Evolutionary conservation across 2,888 invertebrate genomes (phyloP).

Genomic region (Frankliniella fusca): DNA sequence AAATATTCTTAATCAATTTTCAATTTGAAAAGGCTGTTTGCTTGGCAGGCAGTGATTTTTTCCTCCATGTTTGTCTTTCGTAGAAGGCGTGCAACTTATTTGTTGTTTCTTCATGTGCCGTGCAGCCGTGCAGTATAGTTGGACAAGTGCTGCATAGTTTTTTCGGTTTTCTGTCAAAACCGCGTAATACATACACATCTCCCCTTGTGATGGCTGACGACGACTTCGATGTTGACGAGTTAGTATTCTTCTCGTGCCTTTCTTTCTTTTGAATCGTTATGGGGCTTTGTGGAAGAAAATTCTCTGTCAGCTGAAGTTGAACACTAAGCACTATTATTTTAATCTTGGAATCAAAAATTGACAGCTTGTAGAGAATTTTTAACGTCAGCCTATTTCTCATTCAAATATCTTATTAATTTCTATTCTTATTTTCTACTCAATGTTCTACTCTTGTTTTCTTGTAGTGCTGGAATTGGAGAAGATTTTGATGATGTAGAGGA

Average conservation of each 20-base stretch:
- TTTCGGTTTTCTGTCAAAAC: too few relatives aligned
- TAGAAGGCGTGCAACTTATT: background rate
- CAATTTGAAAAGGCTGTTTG: background rate
- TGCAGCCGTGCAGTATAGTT: background rate
- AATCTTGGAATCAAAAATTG: background rate
- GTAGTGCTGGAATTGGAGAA: constrained; percentile 59
- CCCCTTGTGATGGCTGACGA: constrained; percentile 69
- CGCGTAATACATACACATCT: background rate
- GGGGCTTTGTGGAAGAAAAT: constrained; percentile 29
- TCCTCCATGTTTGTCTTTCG: background rate
- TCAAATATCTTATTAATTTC: too few relatives aligned
- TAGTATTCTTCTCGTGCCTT: constrained; percentile 46
- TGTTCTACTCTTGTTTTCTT: constrained; percentile 36
- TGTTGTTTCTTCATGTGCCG: background rate
- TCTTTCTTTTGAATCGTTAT: background rate
- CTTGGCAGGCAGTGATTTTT: background rate
- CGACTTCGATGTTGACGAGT: constrained; percentile 80
- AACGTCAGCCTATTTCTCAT: too few relatives aligned
- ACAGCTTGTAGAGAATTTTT: background rate
- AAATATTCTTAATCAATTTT: background rate
- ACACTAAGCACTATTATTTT: background rate
- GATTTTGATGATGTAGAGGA: constrained; percentile 89
- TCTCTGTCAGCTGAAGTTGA: constrained; percentile 16
- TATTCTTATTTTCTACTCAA: background rate
- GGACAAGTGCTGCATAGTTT: too few relatives aligned